Percentiles rank a stretch among this genome's conserved stretches.
Evolutionary conservation across 2,797 vertebrate genomes (phyloP).

Genomic region (Rhinichthys osculus): DNA sequence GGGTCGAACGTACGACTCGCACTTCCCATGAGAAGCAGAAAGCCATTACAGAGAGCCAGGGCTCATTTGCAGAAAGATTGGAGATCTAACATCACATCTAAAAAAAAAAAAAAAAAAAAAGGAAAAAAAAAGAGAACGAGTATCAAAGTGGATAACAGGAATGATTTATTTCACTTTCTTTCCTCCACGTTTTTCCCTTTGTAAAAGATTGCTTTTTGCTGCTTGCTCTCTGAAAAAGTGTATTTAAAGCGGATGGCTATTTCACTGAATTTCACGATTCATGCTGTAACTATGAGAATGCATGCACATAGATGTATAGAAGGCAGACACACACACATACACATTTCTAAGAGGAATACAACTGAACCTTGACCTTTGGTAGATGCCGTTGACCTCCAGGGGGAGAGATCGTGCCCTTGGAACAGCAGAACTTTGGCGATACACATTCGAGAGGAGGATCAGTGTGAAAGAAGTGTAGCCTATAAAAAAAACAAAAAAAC

Average conservation of each 20-base stretch:
- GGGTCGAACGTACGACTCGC: conserved; percentile 65
- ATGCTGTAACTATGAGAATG: conserved; percentile 1
- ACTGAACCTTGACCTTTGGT: conserved; percentile 51
- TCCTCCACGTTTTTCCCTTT: conserved; percentile 67
- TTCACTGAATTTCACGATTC: conserved; percentile 56
- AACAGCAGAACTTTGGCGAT: conserved; percentile 54
- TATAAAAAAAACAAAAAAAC: not conserved
- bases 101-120: conserved; percentile 28
- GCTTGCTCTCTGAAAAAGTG: conserved; percentile 68
- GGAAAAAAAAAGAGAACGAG: conserved; percentile 69
- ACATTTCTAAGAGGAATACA: conserved; percentile 61
- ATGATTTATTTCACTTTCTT: conserved; percentile 82
- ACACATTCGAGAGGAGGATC: conserved; percentile 27
- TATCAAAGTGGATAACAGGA: conserved; percentile 76
- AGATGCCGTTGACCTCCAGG: conserved; percentile 50
- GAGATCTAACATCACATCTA: conserved; percentile 78
- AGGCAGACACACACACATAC: conserved; percentile 57
- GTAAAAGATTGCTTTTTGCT: conserved; percentile 65
- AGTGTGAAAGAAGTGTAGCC: not conserved
- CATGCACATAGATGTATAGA: conserved; percentile 62
- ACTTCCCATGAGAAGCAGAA: conserved; percentile 81
- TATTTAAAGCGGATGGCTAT: conserved; percentile 79
- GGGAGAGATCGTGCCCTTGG: conserved; percentile 43
- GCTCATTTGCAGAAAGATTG: conserved; percentile 87
- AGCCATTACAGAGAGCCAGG: conserved; percentile 80